These are phyloP conservation scores for Spongilla lacustris DNA, from an alignment of 37 sponge, comb jelly and placozoan genomes.

Conservation along the genomic window DNA sequence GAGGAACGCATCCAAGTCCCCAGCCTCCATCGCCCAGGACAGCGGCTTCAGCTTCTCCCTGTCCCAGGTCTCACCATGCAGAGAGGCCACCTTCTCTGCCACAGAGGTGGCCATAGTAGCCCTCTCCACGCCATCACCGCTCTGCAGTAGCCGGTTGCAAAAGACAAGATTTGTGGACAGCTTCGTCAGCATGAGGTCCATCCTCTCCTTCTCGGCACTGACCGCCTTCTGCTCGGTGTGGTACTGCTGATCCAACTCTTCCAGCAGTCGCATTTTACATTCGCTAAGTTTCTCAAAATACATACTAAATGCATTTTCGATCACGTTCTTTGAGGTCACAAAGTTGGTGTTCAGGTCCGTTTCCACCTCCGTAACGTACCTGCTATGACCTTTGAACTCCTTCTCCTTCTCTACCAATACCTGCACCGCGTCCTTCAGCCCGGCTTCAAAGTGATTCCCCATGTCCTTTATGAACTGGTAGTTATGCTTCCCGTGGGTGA, in stretches of 20 bases:
- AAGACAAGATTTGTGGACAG: background rate
- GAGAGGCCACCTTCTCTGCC: background rate
- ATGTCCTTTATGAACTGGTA: conserved; percentile 17
- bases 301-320: background rate
- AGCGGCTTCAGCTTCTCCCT: background rate
- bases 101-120: background rate
- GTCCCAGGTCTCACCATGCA: background rate
- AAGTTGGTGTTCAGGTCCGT: background rate
- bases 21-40: background rate
- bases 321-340: background rate
- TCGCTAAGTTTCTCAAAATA: background rate
- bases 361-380: background rate
- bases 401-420: background rate
- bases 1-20: background rate
- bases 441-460: background rate
- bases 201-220: background rate
- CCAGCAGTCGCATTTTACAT: background rate
- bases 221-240: background rate
- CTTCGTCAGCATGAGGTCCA: background rate
- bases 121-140: background rate
- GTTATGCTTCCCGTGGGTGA: background rate
- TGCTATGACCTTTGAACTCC: background rate
- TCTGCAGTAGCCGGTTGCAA: conserved; percentile 11
- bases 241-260: background rate
- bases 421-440: background rate